Conservation (phyloP, 2,797 vertebrate species). For the Girardinus metallicus region DNA sequence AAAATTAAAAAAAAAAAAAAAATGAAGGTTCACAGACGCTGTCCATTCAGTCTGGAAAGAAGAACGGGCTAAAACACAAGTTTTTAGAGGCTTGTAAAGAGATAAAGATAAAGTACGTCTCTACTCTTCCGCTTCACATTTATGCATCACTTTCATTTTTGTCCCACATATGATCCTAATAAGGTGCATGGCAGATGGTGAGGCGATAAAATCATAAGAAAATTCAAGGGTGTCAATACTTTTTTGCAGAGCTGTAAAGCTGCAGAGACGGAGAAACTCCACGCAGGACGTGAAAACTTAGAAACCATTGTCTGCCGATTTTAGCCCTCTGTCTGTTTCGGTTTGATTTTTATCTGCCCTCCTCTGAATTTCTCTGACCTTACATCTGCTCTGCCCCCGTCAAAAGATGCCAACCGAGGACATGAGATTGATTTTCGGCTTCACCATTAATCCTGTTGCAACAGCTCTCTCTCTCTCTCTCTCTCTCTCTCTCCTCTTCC, state of each 20-base stretch:
- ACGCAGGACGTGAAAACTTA: not conserved
- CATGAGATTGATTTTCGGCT: conserved; percentile 75
- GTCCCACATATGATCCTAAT: not conserved
- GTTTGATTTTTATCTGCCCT: not conserved
- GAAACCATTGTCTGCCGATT: not conserved
- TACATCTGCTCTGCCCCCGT: conserved; percentile 22
- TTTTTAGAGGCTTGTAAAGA: not conserved
- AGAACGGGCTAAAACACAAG: not conserved
- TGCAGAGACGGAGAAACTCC: not conserved
- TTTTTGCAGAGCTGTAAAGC: not conserved
- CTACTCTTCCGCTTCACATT: not conserved
- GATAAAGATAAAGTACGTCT: not conserved
- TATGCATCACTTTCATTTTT: not conserved
- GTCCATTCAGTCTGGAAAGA: not conserved
- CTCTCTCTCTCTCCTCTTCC: not conserved
- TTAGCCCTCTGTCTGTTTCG: not conserved
- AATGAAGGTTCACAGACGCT: not conserved
- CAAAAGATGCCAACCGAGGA: conserved; percentile 53
- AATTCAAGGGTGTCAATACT: not conserved
- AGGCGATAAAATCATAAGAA: not conserved
- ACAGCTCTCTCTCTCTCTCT: conserved; percentile 13
- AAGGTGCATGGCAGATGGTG: not conserved
- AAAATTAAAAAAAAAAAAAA: not conserved
- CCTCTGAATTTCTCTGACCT: conserved; percentile 7
- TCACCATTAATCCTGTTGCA: conserved; percentile 65